A percentile compares a stretch with the other conserved stretches of the same genome.
Conservation (phyloP, 2,113 vertebrate species). For the Felis catus region F.catus_Fca126_mat1.0 CM031423.1:49963501-49964000, state of each 20-base stretch:
- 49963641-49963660: background rate
- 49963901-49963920: background rate
- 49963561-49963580: background rate
- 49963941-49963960: background rate
- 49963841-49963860: background rate
- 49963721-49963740: background rate
- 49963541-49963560: background rate
- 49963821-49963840: background rate
- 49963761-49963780: background rate
- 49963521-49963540: background rate
- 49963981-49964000: background rate
- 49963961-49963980: background rate
- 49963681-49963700: fast-evolving
- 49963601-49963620: background rate
- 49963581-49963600: background rate
- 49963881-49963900: background rate
- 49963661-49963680: background rate
- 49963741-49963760: background rate
- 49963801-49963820: background rate
- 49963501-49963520: background rate
- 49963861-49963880: background rate
- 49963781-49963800: background rate
- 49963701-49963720: background rate
- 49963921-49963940: background rate
- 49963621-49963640: background rate